Evolutionary conservation across 2,888 invertebrate genomes (phyloP).

Genomic region (Hirtodrosophila alboralis): DNA sequence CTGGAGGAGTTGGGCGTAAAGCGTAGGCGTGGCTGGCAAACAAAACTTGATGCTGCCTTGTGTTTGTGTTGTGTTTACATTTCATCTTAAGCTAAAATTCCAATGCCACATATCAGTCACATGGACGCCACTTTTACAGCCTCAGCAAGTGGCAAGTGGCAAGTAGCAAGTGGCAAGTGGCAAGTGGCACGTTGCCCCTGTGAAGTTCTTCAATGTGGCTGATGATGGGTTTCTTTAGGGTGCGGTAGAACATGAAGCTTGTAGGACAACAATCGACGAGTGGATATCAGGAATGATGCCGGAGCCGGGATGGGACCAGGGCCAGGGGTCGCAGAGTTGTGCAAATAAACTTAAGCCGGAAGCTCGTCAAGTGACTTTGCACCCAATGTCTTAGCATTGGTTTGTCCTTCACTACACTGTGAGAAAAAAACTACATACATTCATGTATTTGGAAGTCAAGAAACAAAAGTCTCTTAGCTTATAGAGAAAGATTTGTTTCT

Average conservation of each 20-base stretch:
- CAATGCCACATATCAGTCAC: conserved; percentile 73
- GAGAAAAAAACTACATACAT: no score
- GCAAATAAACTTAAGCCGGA: conserved; percentile 76
- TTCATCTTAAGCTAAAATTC: conserved; percentile 67
- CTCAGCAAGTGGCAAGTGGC: conserved; percentile 26
- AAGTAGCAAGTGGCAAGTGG: no score
- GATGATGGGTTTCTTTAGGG: not conserved
- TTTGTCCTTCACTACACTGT: conserved; percentile 9
- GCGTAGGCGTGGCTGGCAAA: not conserved
- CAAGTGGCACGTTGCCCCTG: no score
- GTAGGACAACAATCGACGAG: conserved; percentile 63
- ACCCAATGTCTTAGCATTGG: conserved; percentile 27
- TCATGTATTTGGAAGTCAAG: no score
- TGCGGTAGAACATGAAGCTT: not conserved
- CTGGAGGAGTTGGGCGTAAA: conserved; percentile 3
- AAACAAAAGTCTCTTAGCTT: no score
- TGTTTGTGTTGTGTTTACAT: conserved; percentile 71
- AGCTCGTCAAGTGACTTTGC: conserved; percentile 73
- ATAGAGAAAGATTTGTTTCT: no score
- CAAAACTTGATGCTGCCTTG: not conserved
- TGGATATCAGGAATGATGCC: conserved; percentile 60
- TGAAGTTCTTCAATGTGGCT: no score
- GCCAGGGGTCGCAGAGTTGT: conserved; percentile 25
- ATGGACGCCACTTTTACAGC: conserved; percentile 63
- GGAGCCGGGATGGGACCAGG: no score